These are phyloP conservation scores for Caerostris darwini DNA, from an alignment of 1,140 invertebrate species.

Conservation along the genomic window DNA sequence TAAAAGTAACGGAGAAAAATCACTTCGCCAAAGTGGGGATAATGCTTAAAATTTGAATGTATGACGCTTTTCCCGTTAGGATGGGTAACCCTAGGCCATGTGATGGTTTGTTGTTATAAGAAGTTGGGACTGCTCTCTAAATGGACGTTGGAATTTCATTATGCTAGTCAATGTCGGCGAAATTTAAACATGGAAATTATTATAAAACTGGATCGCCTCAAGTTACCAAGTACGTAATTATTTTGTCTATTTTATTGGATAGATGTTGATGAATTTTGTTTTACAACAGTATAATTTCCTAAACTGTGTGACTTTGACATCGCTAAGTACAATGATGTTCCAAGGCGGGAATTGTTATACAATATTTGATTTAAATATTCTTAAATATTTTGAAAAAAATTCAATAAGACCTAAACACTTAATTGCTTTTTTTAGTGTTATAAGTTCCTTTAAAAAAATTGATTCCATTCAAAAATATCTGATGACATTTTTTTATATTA, in stretches of 20 bases:
- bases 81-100: constrained; percentile 57
- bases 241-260: neutral
- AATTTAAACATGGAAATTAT: constrained; percentile 47
- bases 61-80: constrained; percentile 39
- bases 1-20: neutral
- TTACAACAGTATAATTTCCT: too few relatives aligned
- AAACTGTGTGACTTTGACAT: too few relatives aligned
- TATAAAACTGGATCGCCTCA: constrained; percentile 31
- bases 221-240: constrained; percentile 13
- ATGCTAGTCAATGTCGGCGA: constrained; percentile 39
- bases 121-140: constrained; percentile 49
- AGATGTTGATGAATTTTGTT: too few relatives aligned
- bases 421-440: too few relatives aligned
- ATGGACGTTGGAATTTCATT: constrained; percentile 46
- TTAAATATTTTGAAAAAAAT: too few relatives aligned
- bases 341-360: too few relatives aligned
- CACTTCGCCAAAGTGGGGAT: neutral
- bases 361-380: too few relatives aligned
- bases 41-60: neutral
- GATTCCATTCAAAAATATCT: too few relatives aligned
- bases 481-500: too few relatives aligned
- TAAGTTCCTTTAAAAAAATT: too few relatives aligned
- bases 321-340: too few relatives aligned
- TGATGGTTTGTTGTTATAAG: constrained; percentile 68
- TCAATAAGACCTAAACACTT: too few relatives aligned